These are phyloP conservation scores for Flabesymbios commensalis DNA, from an alignment of 2,888 invertebrate species.

Conservation along the genomic window DNA sequence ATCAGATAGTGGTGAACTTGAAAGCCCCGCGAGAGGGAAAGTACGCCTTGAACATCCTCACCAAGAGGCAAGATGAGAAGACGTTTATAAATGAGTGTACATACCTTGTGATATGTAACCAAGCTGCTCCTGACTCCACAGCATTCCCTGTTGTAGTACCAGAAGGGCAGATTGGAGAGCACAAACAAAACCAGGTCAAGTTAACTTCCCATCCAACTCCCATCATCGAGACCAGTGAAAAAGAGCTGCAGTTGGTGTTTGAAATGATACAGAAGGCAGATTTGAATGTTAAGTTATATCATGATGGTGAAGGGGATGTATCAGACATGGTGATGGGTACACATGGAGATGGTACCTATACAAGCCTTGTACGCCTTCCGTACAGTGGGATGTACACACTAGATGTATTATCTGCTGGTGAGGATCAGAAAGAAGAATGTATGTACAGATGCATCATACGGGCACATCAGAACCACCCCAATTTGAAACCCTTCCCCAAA, in stretches of 20 bases:
- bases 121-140: neutral
- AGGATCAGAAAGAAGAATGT: too few species aligned
- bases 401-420: too few species aligned
- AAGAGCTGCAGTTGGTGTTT: neutral
- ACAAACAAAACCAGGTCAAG: neutral
- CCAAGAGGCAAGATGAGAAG: neutral
- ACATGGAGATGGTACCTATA: too few species aligned
- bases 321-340: too few species aligned
- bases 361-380: too few species aligned
- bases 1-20: neutral
- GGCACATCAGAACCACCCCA: too few species aligned
- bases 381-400: too few species aligned
- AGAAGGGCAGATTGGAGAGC: neutral
- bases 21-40: conserved; percentile 1
- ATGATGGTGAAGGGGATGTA: too few species aligned
- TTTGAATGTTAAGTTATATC: too few species aligned
- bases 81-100: neutral
- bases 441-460: too few species aligned
- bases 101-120: neutral
- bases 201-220: neutral
- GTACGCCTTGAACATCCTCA: conserved; percentile 6
- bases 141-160: neutral
- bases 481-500: too few species aligned
- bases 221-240: neutral
- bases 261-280: too few species aligned